Percentiles rank a stretch among this genome's conserved stretches.
Evolutionary conservation across 2,797 vertebrate species (phyloP).

Genomic region (Crenuchus spilurus): DNA sequence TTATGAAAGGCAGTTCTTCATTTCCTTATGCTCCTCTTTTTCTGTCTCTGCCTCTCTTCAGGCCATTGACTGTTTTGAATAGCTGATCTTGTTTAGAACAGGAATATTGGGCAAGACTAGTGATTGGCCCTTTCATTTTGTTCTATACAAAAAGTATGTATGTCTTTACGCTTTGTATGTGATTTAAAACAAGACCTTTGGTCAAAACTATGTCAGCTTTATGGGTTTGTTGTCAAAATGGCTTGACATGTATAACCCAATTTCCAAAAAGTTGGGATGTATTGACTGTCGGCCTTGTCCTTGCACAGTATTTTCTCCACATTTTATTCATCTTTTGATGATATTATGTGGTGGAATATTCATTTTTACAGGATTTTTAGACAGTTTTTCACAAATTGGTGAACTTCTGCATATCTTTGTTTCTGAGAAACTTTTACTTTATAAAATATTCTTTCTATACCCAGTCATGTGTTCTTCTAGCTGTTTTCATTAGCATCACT

Average conservation of each 20-base stretch:
- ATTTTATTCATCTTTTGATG: too few relatives aligned
- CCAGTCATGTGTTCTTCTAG: too few relatives aligned
- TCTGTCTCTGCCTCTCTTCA: not conserved
- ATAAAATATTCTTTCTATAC: too few relatives aligned
- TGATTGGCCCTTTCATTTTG: not conserved
- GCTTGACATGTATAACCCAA: not conserved
- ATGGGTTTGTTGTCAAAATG: not conserved
- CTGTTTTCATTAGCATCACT: too few relatives aligned
- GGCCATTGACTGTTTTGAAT: conserved; percentile 13
- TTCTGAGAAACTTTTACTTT: too few relatives aligned
- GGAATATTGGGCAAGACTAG: not conserved
- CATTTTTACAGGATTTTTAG: too few relatives aligned
- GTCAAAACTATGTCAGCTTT: not conserved
- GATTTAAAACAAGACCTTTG: not conserved
- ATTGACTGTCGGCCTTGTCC: too few relatives aligned
- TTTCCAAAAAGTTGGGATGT: too few relatives aligned
- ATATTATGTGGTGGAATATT: too few relatives aligned
- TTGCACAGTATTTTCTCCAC: too few relatives aligned
- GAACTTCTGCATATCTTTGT: too few relatives aligned
- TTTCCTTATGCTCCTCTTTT: not conserved
- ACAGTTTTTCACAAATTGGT: too few relatives aligned
- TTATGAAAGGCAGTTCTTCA: not conserved
- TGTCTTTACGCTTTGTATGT: not conserved
- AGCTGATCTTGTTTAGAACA: conserved; percentile 20
- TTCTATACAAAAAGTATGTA: not conserved